Conservation (phyloP, 2,888 invertebrate genomes). For the Trisateles emortualis region DNA sequence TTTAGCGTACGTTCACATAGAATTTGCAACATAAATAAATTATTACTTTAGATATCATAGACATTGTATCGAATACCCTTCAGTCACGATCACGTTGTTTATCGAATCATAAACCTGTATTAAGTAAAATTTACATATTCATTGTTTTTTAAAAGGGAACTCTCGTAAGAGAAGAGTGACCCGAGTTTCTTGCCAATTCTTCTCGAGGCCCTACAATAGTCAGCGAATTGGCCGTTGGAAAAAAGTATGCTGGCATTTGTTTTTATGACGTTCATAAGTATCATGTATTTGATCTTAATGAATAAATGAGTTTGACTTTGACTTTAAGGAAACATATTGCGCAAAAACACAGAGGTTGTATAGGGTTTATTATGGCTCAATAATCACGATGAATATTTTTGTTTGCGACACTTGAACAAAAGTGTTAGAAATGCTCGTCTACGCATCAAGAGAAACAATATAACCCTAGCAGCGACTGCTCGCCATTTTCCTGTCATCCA, state of each 20-base stretch:
- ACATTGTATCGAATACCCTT: slow-evolving; percentile 20
- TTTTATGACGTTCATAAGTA: no score
- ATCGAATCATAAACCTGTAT: slow-evolving; percentile 33
- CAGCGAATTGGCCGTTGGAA: no score
- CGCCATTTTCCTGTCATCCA: slow-evolving; percentile 59
- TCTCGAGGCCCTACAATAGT: no score
- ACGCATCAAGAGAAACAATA: slow-evolving; percentile 51
- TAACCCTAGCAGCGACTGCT: slow-evolving; percentile 47
- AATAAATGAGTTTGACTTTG: background rate
- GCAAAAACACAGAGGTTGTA: slow-evolving; percentile 9
- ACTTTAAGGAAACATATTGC: slow-evolving; percentile 22
- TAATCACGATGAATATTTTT: slow-evolving; percentile 39
- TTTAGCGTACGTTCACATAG: slow-evolving; percentile 17
- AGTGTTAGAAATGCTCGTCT: slow-evolving; percentile 52
- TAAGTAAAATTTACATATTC: slow-evolving; percentile 27
- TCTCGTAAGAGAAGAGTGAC: no score
- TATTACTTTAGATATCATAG: slow-evolving; percentile 19
- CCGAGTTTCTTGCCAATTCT: no score
- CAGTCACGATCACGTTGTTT: slow-evolving; percentile 22
- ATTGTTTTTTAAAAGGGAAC: slow-evolving; percentile 31
- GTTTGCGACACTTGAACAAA: slow-evolving; percentile 51
- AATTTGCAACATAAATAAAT: slow-evolving; percentile 17
- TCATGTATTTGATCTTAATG: no score
- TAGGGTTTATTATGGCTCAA: slow-evolving; percentile 17
- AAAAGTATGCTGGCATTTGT: no score